Conservation (phyloP, 2,888 invertebrate species). For the Drosophila testacea region DNA sequence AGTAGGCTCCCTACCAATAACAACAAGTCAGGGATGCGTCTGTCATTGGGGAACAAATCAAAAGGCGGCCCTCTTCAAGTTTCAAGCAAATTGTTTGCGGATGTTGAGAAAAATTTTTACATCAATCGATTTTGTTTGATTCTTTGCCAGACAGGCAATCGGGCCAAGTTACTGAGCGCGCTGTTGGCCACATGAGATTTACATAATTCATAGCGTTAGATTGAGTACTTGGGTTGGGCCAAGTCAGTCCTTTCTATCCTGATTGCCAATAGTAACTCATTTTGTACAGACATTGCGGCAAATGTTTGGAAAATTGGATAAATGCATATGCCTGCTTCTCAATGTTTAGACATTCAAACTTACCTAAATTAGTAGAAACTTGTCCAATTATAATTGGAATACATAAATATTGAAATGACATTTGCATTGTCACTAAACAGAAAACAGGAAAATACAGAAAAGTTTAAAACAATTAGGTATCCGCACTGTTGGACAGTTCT, state of each 20-base stretch:
- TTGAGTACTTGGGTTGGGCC: constrained; percentile 53
- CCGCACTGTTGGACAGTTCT: constrained; percentile 36
- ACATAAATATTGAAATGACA: constrained; percentile 43
- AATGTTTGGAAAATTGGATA: constrained; percentile 54
- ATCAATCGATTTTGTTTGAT: constrained; percentile 80
- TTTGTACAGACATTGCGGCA: constrained; percentile 35
- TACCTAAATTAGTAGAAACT: neutral
- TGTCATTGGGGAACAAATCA: constrained; percentile 70
- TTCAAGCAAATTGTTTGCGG: constrained; percentile 70
- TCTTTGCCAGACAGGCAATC: constrained; percentile 40
- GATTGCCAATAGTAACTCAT: constrained; percentile 62
- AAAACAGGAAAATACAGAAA: constrained; percentile 13
- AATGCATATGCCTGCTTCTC: constrained; percentile 25
- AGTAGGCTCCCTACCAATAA: constrained; percentile 51
- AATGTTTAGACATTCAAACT: neutral
- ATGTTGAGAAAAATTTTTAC: constrained; percentile 77
- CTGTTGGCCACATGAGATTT: constrained; percentile 75
- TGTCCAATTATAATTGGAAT: constrained; percentile 32
- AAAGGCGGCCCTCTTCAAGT: constrained; percentile 45
- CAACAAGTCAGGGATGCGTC: constrained; percentile 30
- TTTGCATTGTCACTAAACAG: constrained; percentile 36
- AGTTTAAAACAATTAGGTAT: constrained; percentile 62
- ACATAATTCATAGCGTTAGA: constrained; percentile 71
- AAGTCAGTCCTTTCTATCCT: constrained; percentile 26
- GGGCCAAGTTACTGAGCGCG: constrained; percentile 14